Base-by-base conservation (phyloP, 2,888 invertebrate genomes). In the Aleiodes testaceus region DNA sequence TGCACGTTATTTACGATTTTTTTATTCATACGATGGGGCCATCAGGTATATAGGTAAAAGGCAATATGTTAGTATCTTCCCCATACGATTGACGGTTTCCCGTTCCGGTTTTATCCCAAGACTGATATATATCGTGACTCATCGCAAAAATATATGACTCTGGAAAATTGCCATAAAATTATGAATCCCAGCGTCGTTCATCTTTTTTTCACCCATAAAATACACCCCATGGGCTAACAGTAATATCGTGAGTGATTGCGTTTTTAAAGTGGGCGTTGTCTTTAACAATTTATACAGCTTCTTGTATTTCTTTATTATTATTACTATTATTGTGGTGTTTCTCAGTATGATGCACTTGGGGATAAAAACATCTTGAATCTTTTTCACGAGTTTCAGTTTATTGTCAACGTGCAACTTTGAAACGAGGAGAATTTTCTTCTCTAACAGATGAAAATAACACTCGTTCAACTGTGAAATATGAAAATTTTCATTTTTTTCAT, bases 11-110 rank as follows among this genome's bases (percentile, higher is more conserved):
- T 53, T 65, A 66, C 45, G 50, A 49, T 52, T 18, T 69, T 16
- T 36, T 53, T 45, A 45, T 53, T 66, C 50, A 30, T 61, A n/a
- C 44, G 63, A 18, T 26, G 3, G 50, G 47, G 18, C 36, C 9
- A 55, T 45, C 64, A 70, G 55, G 55, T 59, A 67, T 63, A 36
- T 65, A 53, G 22, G 52, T 49, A 70, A 70, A 59, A 44, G 36
- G 52, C 67, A 59, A 65, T 61, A 64, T 65, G 72, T 63, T 52
- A 73, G 75, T 76, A 75, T 72, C 74, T 82, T 81, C 80, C 80
- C 80, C 79, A 78, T 81, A 81, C 81, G 82, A 82, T 81, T 81
- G 82, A 82, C 82, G 82, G 81, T 82, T 82, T 82, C 81, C 82
- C 78, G 79, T 81, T 82, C 82, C 82, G 80, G 79, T 75, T 79